A percentile compares a stretch with the other conserved stretches of the same genome.
Evolutionary conservation across 2,797 vertebrate genomes (phyloP).

Genomic region (Hyperoplus immaculatus): DNA sequence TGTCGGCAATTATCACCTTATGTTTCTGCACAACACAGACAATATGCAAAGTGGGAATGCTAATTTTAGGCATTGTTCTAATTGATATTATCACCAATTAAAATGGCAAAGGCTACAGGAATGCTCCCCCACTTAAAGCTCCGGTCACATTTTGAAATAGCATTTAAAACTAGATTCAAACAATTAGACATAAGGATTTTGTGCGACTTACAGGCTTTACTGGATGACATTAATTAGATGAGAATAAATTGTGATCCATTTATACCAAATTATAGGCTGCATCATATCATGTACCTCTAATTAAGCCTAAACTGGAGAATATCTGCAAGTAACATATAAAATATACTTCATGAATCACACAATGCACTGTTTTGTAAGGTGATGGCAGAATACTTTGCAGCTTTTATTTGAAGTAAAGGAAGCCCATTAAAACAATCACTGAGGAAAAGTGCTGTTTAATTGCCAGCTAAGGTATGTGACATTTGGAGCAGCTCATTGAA

Average conservation of each 20-base stretch:
- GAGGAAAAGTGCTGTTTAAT: conserved; percentile 74
- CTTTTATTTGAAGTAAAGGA: conserved; percentile 56
- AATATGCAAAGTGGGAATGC: conserved; percentile 16
- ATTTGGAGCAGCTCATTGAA: conserved; percentile 81
- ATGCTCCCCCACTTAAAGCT: background rate
- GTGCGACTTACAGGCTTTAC: background rate
- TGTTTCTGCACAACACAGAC: conserved; percentile 30
- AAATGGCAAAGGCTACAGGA: background rate
- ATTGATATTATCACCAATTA: background rate
- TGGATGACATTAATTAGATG: background rate
- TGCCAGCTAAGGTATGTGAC: conserved; percentile 81
- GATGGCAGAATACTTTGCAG: conserved; percentile 52
- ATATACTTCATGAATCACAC: conserved; percentile 42
- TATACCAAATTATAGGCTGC: background rate
- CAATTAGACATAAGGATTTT: background rate
- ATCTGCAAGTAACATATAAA: conserved; percentile 38
- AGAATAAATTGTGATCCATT: background rate
- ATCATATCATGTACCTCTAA: conserved; percentile 37
- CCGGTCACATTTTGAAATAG: background rate
- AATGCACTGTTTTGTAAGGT: conserved; percentile 30
- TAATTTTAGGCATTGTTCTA: background rate
- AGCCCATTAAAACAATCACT: conserved; percentile 69
- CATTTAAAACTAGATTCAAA: background rate
- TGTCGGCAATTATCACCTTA: conserved; percentile 54
- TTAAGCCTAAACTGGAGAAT: conserved; percentile 40